Percentiles rank a stretch among this genome's conserved stretches.
Evolutionary conservation across 2,888 invertebrate genomes (phyloP).

Genomic region (Exocentrus adspersus): DNA sequence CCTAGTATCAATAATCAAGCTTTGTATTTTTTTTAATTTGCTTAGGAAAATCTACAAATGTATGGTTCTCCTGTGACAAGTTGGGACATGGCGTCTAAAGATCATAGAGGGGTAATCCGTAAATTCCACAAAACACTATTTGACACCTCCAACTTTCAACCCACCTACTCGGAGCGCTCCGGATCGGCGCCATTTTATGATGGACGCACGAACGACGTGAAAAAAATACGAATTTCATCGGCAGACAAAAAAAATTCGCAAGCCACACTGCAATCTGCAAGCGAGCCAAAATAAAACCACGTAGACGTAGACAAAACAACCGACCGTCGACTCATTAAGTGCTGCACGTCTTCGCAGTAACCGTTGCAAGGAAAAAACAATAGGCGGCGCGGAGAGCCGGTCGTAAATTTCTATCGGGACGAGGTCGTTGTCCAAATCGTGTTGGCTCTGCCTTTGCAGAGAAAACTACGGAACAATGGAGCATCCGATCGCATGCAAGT

Average conservation of each 20-base stretch:
- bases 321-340: not conserved
- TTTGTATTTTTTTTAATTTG: too few relatives aligned
- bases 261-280: not conserved
- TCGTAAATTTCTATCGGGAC: constrained; percentile 6
- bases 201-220: too few relatives aligned
- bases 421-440: constrained; percentile 21
- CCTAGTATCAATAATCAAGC: too few relatives aligned
- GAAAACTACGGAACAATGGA: constrained; percentile 9
- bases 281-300: not conserved
- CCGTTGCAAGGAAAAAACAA: constrained; percentile 9
- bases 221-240: not conserved
- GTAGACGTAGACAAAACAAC: constrained; percentile 19
- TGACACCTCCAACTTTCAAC: too few relatives aligned
- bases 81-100: too few relatives aligned
- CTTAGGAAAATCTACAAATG: too few relatives aligned
- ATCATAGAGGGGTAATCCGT: too few relatives aligned
- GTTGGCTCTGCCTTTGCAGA: constrained; percentile 5
- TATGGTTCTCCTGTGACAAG: too few relatives aligned
- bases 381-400: not conserved
- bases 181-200: too few relatives aligned
- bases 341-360: not conserved
- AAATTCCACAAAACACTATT: too few relatives aligned
- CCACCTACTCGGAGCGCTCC: too few relatives aligned
- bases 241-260: not conserved
- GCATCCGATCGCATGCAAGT: constrained; percentile 12